phyloP scores from a whole-genome alignment of 1,140 invertebrate genomes.

The Piezodorus guildinii region DNA sequence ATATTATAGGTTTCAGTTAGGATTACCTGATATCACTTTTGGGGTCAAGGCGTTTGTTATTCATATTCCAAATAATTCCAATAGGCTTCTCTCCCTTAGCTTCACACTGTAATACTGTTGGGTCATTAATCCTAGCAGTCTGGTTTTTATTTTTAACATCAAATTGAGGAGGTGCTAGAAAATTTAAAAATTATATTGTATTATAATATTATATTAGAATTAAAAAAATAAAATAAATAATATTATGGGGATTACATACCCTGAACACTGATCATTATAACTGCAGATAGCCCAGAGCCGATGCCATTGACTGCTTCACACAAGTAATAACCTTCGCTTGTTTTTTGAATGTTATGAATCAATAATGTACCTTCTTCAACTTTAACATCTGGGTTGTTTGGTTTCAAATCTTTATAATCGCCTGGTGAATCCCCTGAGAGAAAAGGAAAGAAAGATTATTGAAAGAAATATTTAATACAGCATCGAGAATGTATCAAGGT shows the following conservation, averaged over 20 bases:
- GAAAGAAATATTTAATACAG: too few species aligned
- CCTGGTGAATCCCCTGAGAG: constrained; percentile 69
- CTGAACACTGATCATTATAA: constrained; percentile 85
- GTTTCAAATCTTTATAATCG: constrained; percentile 83
- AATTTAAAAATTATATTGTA: constrained; percentile 17
- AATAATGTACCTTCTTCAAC: constrained; percentile 82
- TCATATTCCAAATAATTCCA: constrained; percentile 91
- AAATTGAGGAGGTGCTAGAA: constrained; percentile 81
- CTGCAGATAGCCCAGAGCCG: constrained; percentile 82
- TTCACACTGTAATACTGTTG: constrained; percentile 84
- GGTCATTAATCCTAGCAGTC: constrained; percentile 77
- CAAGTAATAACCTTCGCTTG: constrained; percentile 86
- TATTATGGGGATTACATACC: constrained; percentile 39
- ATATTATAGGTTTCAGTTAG: too few species aligned
- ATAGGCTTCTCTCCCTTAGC: constrained; percentile 95
- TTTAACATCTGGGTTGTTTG: constrained; percentile 76
- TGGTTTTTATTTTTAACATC: constrained; percentile 84
- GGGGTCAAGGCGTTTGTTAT: constrained; percentile 78
- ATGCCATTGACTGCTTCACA: constrained; percentile 95
- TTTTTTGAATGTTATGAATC: constrained; percentile 81
- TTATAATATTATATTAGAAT: neutral
- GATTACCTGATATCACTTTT: constrained; percentile 56
- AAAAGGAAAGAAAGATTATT: neutral
- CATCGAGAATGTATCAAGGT: neutral
- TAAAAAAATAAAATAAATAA: neutral